A percentile compares a stretch with the other conserved stretches of the same genome.
Conservation (phyloP, 2,888 invertebrate species). For the Ormyrus pomaceus region DNA sequence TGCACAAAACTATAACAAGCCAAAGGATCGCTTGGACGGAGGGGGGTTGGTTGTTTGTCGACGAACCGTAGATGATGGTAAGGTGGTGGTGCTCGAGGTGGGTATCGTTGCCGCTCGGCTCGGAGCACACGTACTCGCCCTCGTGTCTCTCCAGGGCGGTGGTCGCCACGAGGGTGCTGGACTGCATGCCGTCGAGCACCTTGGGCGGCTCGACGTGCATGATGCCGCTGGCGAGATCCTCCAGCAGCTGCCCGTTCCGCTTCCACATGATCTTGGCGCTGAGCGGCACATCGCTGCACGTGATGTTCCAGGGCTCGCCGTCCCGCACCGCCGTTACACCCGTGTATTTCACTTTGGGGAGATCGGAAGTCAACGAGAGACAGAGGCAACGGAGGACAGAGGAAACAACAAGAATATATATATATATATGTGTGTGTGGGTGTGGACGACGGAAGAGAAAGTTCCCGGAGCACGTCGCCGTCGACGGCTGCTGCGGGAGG, state of each 20-base stretch:
- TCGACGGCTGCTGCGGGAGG: neutral
- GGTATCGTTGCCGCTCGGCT: constrained; percentile 58
- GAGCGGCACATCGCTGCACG: constrained; percentile 64
- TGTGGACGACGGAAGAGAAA: neutral
- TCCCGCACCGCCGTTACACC: constrained; percentile 64
- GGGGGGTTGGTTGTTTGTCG: constrained; percentile 33
- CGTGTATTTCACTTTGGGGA: constrained; percentile 65
- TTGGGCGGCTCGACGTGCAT: constrained; percentile 51
- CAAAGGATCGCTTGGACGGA: neutral
- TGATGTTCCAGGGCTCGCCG: constrained; percentile 69
- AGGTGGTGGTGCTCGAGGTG: constrained; percentile 60
- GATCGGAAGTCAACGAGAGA: constrained; percentile 4
- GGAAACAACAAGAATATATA: neutral
- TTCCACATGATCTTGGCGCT: constrained; percentile 68
- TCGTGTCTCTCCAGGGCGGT: constrained; percentile 61
- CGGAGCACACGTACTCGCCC: constrained; percentile 70
- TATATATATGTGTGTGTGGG: neutral
- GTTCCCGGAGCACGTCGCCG: neutral
- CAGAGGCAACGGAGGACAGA: neutral
- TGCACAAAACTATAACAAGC: neutral
- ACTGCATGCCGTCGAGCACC: constrained; percentile 12
- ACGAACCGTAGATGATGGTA: constrained; percentile 69
- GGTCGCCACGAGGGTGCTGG: constrained; percentile 48
- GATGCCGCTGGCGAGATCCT: constrained; percentile 64
- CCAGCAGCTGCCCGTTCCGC: constrained; percentile 66